These are phyloP conservation scores for Megalurothrips usitatus DNA, from an alignment of 2,888 invertebrate species.

Conservation along the genomic window DNA sequence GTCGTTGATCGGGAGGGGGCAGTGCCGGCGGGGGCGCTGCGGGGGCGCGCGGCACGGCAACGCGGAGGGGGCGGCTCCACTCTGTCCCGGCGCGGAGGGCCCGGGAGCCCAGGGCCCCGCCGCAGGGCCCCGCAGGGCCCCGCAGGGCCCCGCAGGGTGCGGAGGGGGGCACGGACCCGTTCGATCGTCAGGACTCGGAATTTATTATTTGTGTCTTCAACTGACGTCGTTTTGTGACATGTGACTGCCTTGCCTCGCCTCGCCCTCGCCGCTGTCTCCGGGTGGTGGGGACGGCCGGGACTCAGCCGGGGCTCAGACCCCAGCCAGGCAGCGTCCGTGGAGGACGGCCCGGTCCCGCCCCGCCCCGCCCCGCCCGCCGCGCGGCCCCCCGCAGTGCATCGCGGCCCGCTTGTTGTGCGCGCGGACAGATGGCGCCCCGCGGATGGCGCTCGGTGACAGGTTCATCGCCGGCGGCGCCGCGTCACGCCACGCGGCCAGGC, in stretches of 20 bases:
- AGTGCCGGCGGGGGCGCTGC: not conserved
- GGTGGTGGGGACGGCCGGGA: not conserved
- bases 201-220: not conserved
- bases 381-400: not conserved
- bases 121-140: not conserved
- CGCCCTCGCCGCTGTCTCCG: not conserved
- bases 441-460: not conserved
- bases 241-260: not conserved
- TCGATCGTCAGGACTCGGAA: constrained; percentile 14
- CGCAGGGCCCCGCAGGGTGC: not conserved
- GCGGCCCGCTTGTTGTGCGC: not conserved
- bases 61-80: constrained; percentile 12
- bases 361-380: not conserved
- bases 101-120: not conserved
- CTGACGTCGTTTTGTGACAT: not conserved
- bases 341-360: not conserved
- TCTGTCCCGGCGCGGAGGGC: constrained; percentile 11
- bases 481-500: not conserved
- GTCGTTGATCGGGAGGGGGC: not conserved
- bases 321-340: too few species aligned
- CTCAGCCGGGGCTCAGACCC: not conserved
- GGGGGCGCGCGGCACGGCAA: not conserved
- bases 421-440: not conserved
- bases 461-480: not conserved
- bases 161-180: not conserved